phyloP scores from a whole-genome alignment of 2,113 vertebrate genomes.

The Cololabis saira region DNA sequence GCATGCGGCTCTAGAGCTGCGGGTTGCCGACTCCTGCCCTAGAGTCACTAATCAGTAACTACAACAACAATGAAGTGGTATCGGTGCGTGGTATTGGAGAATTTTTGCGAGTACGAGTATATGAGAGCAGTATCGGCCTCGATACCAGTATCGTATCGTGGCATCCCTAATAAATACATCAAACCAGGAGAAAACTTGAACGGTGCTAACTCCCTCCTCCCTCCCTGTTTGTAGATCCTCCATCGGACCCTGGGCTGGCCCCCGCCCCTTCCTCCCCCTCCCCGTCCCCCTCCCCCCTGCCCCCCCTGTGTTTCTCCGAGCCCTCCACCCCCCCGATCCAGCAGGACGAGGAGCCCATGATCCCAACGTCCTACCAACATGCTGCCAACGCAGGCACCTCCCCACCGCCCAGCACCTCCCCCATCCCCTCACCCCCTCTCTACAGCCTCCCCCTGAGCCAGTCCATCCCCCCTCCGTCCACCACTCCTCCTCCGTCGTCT shows the following conservation, averaged over 20 bases:
- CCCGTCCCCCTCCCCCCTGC: constrained; percentile 57
- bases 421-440: constrained; percentile 54
- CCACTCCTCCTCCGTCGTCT: constrained; percentile 69
- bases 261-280: constrained; percentile 54
- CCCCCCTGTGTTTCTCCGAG: constrained; percentile 53
- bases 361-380: constrained; percentile 32
- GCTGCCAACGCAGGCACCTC: constrained; percentile 47
- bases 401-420: constrained; percentile 58
- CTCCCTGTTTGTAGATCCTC: constrained; percentile 60
- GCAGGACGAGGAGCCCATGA: constrained; percentile 25
- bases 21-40: no score
- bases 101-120: no score
- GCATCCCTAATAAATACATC: no score
- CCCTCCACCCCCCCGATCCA: constrained; percentile 41
- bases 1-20: no score
- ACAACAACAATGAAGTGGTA: no score
- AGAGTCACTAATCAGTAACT: no score
- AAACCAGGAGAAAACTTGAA: no score
- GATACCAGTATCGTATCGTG: no score
- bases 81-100: no score
- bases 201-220: no score
- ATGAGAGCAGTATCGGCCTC: no score
- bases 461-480: constrained; percentile 62
- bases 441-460: constrained; percentile 60
- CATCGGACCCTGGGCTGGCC: constrained; percentile 44